Conservation (phyloP, 1,140 invertebrate species). For the Tetramorium parvispinum region DNA sequence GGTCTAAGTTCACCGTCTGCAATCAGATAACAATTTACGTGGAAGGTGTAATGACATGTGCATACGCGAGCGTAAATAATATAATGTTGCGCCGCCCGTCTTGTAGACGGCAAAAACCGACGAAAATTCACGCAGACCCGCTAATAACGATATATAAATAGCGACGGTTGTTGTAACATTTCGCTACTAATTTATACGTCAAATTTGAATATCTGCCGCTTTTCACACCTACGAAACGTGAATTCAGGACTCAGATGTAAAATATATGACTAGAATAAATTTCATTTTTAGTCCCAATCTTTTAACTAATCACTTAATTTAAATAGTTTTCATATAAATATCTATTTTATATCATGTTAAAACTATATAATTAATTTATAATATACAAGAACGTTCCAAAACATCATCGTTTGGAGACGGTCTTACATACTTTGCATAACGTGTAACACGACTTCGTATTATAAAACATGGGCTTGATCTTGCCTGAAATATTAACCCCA, state of each 20-base stretch:
- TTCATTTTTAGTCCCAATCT: not conserved
- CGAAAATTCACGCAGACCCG: not conserved
- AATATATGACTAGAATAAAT: not conserved
- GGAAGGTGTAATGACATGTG: conserved; percentile 37
- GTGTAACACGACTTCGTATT: not conserved
- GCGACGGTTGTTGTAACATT: not conserved
- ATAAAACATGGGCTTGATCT: not conserved
- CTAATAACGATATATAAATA: conserved; percentile 1
- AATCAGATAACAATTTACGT: conserved; percentile 45
- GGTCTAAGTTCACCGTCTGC: conserved; percentile 17
- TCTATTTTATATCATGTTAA: not conserved
- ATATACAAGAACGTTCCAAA: not conserved
- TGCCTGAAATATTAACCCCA: conserved; percentile 3
- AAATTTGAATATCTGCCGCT: not conserved
- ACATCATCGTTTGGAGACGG: too few relatives aligned
- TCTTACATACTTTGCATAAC: not conserved
- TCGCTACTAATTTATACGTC: not conserved
- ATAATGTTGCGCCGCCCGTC: not conserved
- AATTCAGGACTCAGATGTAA: not conserved
- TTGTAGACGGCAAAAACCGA: not conserved
- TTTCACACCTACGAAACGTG: not conserved
- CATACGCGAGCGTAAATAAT: conserved; percentile 25
- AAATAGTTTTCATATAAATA: not conserved
- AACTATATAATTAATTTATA: not conserved
- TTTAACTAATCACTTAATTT: not conserved